These are phyloP conservation scores for Cnemophilus loriae DNA, from an alignment of 2,113 vertebrate genomes.

Conservation along the genomic window DNA sequence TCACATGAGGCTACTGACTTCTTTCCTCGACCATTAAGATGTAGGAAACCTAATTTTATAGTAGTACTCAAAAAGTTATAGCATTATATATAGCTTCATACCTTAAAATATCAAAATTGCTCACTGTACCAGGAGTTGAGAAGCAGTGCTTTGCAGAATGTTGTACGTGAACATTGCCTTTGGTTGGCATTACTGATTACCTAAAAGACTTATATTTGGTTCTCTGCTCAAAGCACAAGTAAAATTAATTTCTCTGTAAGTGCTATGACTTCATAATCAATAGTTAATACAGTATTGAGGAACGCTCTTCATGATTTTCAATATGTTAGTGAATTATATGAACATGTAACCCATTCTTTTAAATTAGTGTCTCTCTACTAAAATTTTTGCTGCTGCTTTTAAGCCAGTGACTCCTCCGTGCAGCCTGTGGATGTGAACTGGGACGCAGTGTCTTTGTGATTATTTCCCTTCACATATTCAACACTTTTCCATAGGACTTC, in stretches of 20 bases:
- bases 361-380: not conserved
- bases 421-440: not conserved
- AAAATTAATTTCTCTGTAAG: not conserved
- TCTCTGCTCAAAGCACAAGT: not conserved
- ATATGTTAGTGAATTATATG: not conserved
- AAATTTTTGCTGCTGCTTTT: slow-evolving; percentile 11
- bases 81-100: not conserved
- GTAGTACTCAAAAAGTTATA: not conserved
- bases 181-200: not conserved
- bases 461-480: not conserved
- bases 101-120: not conserved
- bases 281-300: not conserved
- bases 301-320: not conserved
- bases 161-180: not conserved
- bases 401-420: not conserved
- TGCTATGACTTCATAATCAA: not conserved
- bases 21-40: slow-evolving; percentile 94
- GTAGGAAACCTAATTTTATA: slow-evolving; percentile 72
- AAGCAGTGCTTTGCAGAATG: not conserved
- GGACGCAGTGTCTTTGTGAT: not conserved
- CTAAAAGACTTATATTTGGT: not conserved
- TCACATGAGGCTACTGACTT: slow-evolving; percentile 95
- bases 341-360: not conserved
- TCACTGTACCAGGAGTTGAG: not conserved
- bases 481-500: not conserved